phyloP scores from a whole-genome alignment of 2,888 invertebrate genomes.

The Trichogramma evanescens region DNA sequence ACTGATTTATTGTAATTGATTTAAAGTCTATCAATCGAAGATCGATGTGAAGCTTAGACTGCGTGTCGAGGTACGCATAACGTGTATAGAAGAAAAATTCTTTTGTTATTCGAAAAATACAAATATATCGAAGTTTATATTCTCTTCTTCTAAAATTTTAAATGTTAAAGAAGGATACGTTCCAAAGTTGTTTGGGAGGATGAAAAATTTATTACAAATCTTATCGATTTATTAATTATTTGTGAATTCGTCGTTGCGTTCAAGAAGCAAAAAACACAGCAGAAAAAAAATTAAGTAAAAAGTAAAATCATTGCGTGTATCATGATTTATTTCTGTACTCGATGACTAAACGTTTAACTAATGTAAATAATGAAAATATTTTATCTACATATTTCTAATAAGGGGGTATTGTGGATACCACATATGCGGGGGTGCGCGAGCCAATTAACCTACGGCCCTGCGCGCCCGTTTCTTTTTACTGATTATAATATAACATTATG shows the following conservation, averaged over 20 bases:
- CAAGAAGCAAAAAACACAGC: too few species aligned
- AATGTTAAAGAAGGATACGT: too few species aligned
- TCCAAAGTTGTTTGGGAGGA: too few species aligned
- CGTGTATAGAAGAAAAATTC: constrained; percentile 7
- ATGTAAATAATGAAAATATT: constrained; percentile 49
- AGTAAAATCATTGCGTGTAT: constrained; percentile 41
- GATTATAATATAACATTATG: constrained; percentile 14
- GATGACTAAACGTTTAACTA: constrained; percentile 43
- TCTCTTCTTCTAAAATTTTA: too few species aligned
- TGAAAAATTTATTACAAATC: too few species aligned
- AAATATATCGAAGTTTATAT: too few species aligned
- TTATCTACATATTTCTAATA: constrained; percentile 47
- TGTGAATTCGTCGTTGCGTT: too few species aligned
- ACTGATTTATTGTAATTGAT: neutral
- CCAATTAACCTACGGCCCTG: constrained; percentile 30
- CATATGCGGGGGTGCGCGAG: constrained; percentile 23
- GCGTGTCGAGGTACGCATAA: neutral
- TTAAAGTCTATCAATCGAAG: constrained; percentile 19
- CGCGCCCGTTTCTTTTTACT: constrained; percentile 20
- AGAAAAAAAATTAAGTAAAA: constrained; percentile 13
- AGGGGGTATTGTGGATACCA: constrained; percentile 29
- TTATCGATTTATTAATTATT: too few species aligned
- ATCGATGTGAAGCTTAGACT: constrained; percentile 19
- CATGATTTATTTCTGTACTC: constrained; percentile 44
- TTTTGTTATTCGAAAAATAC: too few species aligned